Conservation (phyloP, 2,113 vertebrate species). For the Dasyprocta punctata region DNA sequence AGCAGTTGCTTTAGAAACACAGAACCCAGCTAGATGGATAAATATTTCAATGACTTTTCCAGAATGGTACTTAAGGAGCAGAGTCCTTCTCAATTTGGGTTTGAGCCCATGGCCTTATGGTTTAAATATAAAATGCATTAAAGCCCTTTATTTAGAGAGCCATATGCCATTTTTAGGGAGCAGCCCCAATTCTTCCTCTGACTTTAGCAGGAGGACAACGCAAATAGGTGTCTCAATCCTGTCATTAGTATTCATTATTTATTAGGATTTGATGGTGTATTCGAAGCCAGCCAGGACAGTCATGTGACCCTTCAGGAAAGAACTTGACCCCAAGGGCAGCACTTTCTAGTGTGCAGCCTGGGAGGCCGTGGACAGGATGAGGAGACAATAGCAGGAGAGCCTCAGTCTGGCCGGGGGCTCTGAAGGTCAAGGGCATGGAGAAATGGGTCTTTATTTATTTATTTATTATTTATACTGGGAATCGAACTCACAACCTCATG, state of each 20-base stretch:
- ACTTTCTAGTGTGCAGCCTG: neutral
- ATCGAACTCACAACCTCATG: too few species aligned
- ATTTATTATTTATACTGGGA: too few species aligned
- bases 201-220: constrained; percentile 33
- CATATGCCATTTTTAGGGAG: constrained; percentile 66
- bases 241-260: constrained; percentile 78
- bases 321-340: neutral
- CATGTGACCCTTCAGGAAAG: neutral
- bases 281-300: constrained; percentile 20
- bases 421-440: neutral
- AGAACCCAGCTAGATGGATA: constrained; percentile 55
- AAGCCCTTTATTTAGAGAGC: constrained; percentile 78
- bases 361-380: neutral
- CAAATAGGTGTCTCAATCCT: constrained; percentile 60
- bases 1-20: neutral
- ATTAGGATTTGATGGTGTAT: constrained; percentile 64
- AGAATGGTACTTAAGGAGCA: constrained; percentile 73
- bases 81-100: constrained; percentile 74
- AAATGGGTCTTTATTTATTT: too few species aligned
- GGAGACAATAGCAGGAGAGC: neutral
- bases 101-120: constrained; percentile 70
- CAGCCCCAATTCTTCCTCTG: constrained; percentile 34
- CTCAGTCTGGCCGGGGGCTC: too few species aligned
- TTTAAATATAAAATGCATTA: constrained; percentile 82
- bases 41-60: constrained; percentile 74